These are phyloP conservation scores for Telmatochromis sp. DNA, from an alignment of 2,113 vertebrate species.

Conservation along the genomic window DNA sequence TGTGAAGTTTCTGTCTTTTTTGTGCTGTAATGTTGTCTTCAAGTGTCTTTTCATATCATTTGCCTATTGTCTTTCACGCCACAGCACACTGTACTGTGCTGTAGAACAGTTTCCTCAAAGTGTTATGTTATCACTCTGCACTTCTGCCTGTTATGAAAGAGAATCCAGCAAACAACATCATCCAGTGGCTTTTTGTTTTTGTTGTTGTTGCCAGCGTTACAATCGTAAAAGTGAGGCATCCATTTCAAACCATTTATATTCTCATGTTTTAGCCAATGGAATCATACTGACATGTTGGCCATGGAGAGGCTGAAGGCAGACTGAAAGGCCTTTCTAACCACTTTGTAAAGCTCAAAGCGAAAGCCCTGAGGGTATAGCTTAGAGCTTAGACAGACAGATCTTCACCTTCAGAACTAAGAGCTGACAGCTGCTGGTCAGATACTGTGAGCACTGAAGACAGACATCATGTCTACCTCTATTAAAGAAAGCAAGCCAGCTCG, in stretches of 20 bases:
- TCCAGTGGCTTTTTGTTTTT: neutral
- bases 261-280: neutral
- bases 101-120: neutral
- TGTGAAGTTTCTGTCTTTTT: neutral
- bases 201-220: neutral
- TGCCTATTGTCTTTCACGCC: neutral
- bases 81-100: neutral
- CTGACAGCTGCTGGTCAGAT: constrained; percentile 40
- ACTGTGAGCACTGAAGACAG: neutral
- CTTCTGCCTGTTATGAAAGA: neutral
- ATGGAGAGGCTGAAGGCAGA: neutral
- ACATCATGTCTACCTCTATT: neutral
- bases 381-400: constrained; percentile 4
- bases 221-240: neutral
- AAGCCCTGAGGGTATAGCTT: neutral
- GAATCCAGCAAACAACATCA: neutral
- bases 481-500: neutral
- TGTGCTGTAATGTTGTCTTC: neutral
- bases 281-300: neutral
- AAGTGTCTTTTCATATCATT: neutral
- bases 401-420: neutral
- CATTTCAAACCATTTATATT: neutral
- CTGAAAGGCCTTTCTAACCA: constrained; percentile 12
- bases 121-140: neutral
- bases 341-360: neutral